phyloP scores from a whole-genome alignment of 1,140 invertebrate genomes.

The Lethrus apterus region DNA sequence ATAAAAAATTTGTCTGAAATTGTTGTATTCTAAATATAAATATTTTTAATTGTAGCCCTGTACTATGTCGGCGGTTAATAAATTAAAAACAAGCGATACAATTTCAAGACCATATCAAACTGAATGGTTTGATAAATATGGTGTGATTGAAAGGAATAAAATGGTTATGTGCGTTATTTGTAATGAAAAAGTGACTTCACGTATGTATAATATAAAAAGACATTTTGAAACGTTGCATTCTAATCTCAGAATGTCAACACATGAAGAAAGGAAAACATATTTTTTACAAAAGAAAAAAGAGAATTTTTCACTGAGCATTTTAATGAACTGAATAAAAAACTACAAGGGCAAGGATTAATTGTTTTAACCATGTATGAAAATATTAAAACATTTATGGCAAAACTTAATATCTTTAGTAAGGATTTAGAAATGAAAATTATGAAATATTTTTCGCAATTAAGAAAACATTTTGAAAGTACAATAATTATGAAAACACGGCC shows the following conservation, averaged over 20 bases:
- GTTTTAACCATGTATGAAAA: slow-evolving; percentile 6
- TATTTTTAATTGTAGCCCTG: too few species aligned
- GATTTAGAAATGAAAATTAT: slow-evolving; percentile 13
- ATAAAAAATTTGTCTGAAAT: neutral
- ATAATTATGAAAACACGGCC: neutral
- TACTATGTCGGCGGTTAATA: too few species aligned
- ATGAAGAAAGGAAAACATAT: too few species aligned
- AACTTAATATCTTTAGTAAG: slow-evolving; percentile 13
- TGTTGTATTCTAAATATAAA: neutral
- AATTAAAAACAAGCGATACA: too few species aligned
- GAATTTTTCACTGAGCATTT: neutral
- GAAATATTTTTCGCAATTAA: slow-evolving; percentile 5
- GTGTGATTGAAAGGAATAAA: neutral
- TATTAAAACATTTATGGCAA: slow-evolving; percentile 9
- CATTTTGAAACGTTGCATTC: neutral
- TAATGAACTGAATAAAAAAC: slow-evolving; percentile 4
- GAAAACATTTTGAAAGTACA: neutral
- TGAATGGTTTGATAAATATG: neutral
- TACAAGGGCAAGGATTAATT: neutral
- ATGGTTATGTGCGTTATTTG: neutral
- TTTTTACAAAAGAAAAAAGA: neutral
- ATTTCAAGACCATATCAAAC: neutral
- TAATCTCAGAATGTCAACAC: neutral
- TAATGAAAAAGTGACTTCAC: neutral
- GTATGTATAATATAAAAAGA: neutral